phyloP scores from a whole-genome alignment of 2,797 vertebrate genomes.

The Leptatherina wallacei region DNA sequence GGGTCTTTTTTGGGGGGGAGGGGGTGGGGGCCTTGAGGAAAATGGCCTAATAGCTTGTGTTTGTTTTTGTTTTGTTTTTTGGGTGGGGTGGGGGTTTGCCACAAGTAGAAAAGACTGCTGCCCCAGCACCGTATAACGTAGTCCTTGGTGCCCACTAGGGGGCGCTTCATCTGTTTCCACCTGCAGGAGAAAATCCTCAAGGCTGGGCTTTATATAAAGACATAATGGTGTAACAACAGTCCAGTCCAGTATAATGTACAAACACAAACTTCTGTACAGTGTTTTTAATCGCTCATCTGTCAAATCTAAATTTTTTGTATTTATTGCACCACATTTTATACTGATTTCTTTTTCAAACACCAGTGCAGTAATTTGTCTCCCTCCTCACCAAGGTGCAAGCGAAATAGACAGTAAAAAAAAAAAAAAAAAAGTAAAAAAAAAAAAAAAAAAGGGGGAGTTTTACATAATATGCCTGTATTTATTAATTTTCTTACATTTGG shows the following conservation, averaged over 20 bases:
- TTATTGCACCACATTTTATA: conserved; percentile 81
- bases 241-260: conserved; percentile 76
- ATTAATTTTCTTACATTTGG: conserved; percentile 55
- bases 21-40: conserved; percentile 33
- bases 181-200: conserved; percentile 50
- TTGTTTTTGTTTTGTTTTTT: conserved; percentile 2
- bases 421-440: conserved; percentile 37
- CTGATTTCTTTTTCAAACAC: conserved; percentile 76
- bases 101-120: conserved; percentile 67
- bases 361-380: conserved; percentile 74
- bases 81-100: too few relatives aligned
- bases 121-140: conserved; percentile 40
- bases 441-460: conserved; percentile 50
- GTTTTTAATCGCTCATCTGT: conserved; percentile 82
- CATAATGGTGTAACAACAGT: conserved; percentile 62
- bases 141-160: conserved; percentile 32
- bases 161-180: conserved; percentile 55
- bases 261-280: conserved; percentile 79
- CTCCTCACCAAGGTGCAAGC: conserved; percentile 56
- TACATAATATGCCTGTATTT: conserved; percentile 69
- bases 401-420: conserved; percentile 62
- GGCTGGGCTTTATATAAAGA: conserved; percentile 65
- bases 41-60: conserved; percentile 49
- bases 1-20: conserved; percentile 25
- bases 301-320: conserved; percentile 77